Evolutionary conservation across 2,113 vertebrate genomes (phyloP), one percentile per base, ranked within the genome.

Genomic region (Seriola quinqueradiata): DNA sequence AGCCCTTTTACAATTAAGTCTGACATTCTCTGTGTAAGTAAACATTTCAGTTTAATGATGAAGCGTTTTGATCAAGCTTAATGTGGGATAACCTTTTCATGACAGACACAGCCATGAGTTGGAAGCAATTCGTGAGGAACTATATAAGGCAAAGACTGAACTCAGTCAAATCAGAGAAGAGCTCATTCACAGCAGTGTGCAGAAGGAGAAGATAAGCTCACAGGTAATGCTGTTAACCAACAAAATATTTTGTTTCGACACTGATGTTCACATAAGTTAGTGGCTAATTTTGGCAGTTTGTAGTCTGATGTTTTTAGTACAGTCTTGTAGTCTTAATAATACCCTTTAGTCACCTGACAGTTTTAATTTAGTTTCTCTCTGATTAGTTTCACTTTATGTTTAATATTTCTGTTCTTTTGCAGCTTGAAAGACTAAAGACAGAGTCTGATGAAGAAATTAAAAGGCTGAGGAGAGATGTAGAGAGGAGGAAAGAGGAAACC

Each of bases 51-150:
- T 48, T 61, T n/a, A 61, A 48, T 8, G 13, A 63, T 59, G 28
- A 70, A 48, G 28, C 1, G 38, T 54, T 79, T 59, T 66, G 10
- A 72, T 54, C 28, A 42, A 73, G 11, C 21, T 79, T 57, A 77
- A 79, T 17, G 23, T 69, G 16, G 5, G 5, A 16, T 68, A 60
- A 81, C 13, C 54, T 89, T 83, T 84, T 28, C 77, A 32, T 44
- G 28, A 79, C 84, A 96, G 95, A 81, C 89, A 91, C 46, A 81
- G 50, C 71, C 85, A 60, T 42, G 93, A 95, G 32, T 58, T 92
- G 89, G 93, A 95, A 77, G 72, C 80, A 54, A 34, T 92, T 76
- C 78, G 48, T 54, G 77, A 78, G 21, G 92, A 94, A 74, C 69
- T 95, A 8, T 75, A 74, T 46, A 87, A 86, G 36, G 74, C 82